phyloP scores from a whole-genome alignment of 1,140 invertebrate species.

The Neodiprion lecontei region DNA sequence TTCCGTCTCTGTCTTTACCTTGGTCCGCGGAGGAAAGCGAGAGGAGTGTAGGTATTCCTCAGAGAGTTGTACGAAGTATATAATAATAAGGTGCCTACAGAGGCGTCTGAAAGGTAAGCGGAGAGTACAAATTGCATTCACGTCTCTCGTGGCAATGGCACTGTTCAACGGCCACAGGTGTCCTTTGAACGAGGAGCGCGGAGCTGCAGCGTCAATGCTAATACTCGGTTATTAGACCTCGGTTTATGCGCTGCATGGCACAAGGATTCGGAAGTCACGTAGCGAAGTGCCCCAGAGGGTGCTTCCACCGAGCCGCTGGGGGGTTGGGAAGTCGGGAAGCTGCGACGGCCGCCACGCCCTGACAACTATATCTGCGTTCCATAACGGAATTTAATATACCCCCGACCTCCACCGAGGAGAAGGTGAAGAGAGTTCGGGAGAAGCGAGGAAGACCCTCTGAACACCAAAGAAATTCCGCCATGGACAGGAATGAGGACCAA shows the following conservation, averaged over 20 bases:
- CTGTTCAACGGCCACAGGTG: too few species aligned
- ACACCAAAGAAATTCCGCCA: neutral
- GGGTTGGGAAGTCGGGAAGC: conserved; percentile 16
- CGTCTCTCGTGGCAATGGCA: conserved; percentile 33
- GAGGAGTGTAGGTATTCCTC: too few species aligned
- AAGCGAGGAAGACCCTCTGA: too few species aligned
- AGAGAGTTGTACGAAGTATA: too few species aligned
- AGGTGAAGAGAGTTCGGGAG: neutral
- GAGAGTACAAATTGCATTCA: neutral
- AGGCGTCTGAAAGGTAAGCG: too few species aligned
- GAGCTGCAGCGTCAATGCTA: conserved; percentile 51
- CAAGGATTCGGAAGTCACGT: conserved; percentile 42
- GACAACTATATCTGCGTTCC: conserved; percentile 48
- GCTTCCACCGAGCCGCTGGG: conserved; percentile 29
- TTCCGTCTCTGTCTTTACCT: too few species aligned
- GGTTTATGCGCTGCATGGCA: conserved; percentile 48
- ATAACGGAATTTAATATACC: conserved; percentile 50
- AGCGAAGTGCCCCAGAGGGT: conserved; percentile 44
- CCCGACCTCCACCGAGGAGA: neutral
- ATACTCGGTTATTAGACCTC: conserved; percentile 54
- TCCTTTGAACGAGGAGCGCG: conserved; percentile 12
- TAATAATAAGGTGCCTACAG: too few species aligned
- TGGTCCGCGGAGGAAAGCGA: too few species aligned
- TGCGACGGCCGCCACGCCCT: conserved; percentile 43
- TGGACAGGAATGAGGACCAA: too few species aligned